Evolutionary conservation across 1,140 invertebrate species (phyloP).

Genomic region (Drosophila subpulchrella): DNA sequence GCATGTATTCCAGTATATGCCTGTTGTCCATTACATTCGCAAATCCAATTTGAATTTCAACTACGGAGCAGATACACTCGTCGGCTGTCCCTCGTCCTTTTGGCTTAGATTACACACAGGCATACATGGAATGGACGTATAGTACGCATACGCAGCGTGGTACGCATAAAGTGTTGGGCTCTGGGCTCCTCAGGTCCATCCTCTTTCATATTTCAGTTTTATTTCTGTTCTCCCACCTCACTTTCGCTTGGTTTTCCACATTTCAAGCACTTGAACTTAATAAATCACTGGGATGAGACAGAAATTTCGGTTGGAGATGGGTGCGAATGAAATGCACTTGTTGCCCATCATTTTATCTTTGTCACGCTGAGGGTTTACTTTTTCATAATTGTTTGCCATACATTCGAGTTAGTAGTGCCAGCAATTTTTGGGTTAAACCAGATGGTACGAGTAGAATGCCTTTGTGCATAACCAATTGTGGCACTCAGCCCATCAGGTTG

Average conservation of each 20-base stretch:
- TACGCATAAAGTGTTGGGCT: slow-evolving; percentile 29
- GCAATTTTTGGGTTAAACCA: slow-evolving; percentile 23
- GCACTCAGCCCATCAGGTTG: slow-evolving; percentile 10
- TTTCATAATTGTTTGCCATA: slow-evolving; percentile 58
- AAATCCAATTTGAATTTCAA: slow-evolving; percentile 68
- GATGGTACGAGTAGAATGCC: slow-evolving; percentile 15
- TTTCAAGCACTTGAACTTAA: slow-evolving; percentile 47
- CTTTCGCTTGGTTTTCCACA: neutral
- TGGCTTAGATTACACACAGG: slow-evolving; percentile 53
- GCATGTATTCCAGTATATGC: slow-evolving; percentile 4
- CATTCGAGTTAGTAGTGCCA: slow-evolving; percentile 41
- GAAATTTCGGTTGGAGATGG: slow-evolving; percentile 13
- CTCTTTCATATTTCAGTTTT: slow-evolving; percentile 50
- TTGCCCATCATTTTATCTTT: slow-evolving; percentile 44
- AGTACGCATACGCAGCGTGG: slow-evolving; percentile 55
- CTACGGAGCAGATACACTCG: slow-evolving; percentile 26
- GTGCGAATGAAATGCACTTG: slow-evolving; percentile 38
- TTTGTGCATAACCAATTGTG: slow-evolving; percentile 43
- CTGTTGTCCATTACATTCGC: slow-evolving; percentile 23
- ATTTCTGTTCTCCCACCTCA: slow-evolving; percentile 4
- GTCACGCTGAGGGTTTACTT: slow-evolving; percentile 10
- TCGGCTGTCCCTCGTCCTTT: slow-evolving; percentile 4
- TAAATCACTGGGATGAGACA: slow-evolving; percentile 52
- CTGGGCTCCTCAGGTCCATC: neutral
- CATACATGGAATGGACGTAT: slow-evolving; percentile 15